Evolutionary conservation across 2,113 vertebrate genomes (phyloP).

Genomic region (Phycodurus eques): DNA sequence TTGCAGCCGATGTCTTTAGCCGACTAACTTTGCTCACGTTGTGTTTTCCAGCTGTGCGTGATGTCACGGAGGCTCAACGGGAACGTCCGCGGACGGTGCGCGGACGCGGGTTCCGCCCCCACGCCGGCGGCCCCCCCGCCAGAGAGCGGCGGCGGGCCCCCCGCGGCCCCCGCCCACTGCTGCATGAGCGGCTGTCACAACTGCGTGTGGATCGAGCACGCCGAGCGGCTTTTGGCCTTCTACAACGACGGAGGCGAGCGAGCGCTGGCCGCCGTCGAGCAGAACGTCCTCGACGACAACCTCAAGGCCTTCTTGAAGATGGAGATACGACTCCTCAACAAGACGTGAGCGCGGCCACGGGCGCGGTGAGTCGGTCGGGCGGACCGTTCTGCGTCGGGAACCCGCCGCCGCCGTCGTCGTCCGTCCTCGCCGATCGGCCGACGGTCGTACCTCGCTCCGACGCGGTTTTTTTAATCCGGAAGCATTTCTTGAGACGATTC

Average conservation of each 20-base stretch:
- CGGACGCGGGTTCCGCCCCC: not conserved
- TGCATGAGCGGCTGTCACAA: conserved; percentile 92
- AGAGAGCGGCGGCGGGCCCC: conserved; percentile 20
- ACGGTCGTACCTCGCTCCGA: no score
- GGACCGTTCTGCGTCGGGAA: no score
- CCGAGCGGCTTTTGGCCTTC: conserved; percentile 76
- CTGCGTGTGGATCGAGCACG: conserved; percentile 89
- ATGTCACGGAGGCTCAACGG: not conserved
- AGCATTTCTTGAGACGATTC: no score
- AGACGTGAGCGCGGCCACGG: conserved; percentile 17
- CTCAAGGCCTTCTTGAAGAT: conserved; percentile 85
- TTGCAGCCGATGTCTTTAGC: no score
- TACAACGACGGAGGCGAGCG: conserved; percentile 76
- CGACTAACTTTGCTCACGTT: not conserved
- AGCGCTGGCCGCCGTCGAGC: conserved; percentile 80
- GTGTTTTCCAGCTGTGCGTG: conserved; percentile 37
- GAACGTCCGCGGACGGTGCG: not conserved
- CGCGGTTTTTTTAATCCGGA: no score
- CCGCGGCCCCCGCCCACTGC: conserved; percentile 79
- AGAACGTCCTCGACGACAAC: conserved; percentile 82
- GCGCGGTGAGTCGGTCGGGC: not conserved
- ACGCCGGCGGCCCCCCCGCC: rapidly evolving
- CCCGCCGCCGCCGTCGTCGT: no score
- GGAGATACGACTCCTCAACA: conserved; percentile 83
- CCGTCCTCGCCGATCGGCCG: no score